Evolutionary conservation across 2,888 invertebrate genomes (phyloP), one percentile per base, ranked within the genome.

Genomic region (Zeuzera pyrina): DNA sequence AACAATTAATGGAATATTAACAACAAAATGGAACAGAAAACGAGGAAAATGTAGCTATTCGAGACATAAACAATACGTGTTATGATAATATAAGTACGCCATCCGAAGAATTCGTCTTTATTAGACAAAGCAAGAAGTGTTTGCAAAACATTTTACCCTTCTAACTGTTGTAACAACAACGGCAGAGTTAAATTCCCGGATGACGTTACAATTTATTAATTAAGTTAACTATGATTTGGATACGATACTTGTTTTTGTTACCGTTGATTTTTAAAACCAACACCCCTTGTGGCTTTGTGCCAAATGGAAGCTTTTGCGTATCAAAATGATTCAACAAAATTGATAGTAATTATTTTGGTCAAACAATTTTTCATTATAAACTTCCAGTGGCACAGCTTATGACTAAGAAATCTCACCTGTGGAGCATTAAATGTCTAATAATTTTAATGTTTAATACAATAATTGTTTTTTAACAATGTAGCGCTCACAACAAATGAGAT

Each of bases 251-350:
- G 78, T 77, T 71, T 69, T 70, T 67, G 60, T 51, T 61, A 68
- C 66, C 66, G 72, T 71, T 72, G 70, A 68, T 71, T 71, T 71
- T 66, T 58, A 52, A 41, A 79, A 79, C 81, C 83, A 81, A 83
- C 81, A 83, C 83, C 83, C 83, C 83, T 78, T 49, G 62, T 79
- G 83, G 83, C 83, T 76, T 76, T 62, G 61, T 70, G 83, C 67
- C 76, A 69, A 57, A 71, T 79, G 73, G 77, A 81, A 79, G 78
- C 67, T 74, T 77, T 69, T 68, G 55, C 52, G 52, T 33, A 36
- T 34, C 57, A 47, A 56, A 67, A 67, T 62, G 60, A 54, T 54
- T 52, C 52, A 49, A 39, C 46, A 54, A 57, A 34, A 37, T 39
- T 42, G 42, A 49, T 49, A 49, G 38, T 46, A 26, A 6, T n/a